Base-by-base conservation (phyloP, 2,113 vertebrate genomes). In the Anser cygnoides region DNA sequence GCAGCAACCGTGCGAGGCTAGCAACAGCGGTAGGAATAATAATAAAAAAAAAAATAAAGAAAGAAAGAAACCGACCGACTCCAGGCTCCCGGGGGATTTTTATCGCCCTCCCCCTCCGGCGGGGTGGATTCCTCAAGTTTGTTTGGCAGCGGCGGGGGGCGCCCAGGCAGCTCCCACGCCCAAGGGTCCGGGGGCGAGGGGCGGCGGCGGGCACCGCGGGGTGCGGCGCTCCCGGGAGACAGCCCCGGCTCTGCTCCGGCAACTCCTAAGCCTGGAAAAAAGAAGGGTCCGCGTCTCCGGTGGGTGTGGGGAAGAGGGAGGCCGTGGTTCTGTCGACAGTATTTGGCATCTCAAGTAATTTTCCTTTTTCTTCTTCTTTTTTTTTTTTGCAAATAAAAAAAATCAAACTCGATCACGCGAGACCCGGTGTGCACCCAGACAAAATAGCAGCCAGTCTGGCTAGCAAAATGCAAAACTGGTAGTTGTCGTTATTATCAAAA, bases 401-500 rank as follows among this genome's bases (percentile, higher is more conserved):
- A 94, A 91, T 93, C 95, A 91, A 90, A 59, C 87, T 67, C 63
- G 19, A 82, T 75, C 70, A 52, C 62, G 85, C 31, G 31, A 94
- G 91, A 84, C 29, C 72, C 41, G 6, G 62, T 90, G 93, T 85
- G 88, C 76, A 84, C 80, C 84, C 92, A 78, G 93, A 75, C 95
- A 92, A 96, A 96, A 93, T 65, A 92, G 87, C 88, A 96, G 87
- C 85, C 71, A 58, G 62, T 78, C 68, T 75, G 81, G 90, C 89
- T 92, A 94, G 89, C 83, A 93, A 96, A 95, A 97, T 93, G 92
- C 90, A 96, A 97, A 96, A 94, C 80, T 81, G 87, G 89, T 95
- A 82, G 90, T 87, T 95, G 93, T 76, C 86, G 79, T 95, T 91
- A 61, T 88, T 95, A 96, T 96, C 96, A 96, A 96, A 96, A 97